Base-by-base conservation (phyloP, 2,888 invertebrate genomes). In the Cyaniris semiargus region DNA sequence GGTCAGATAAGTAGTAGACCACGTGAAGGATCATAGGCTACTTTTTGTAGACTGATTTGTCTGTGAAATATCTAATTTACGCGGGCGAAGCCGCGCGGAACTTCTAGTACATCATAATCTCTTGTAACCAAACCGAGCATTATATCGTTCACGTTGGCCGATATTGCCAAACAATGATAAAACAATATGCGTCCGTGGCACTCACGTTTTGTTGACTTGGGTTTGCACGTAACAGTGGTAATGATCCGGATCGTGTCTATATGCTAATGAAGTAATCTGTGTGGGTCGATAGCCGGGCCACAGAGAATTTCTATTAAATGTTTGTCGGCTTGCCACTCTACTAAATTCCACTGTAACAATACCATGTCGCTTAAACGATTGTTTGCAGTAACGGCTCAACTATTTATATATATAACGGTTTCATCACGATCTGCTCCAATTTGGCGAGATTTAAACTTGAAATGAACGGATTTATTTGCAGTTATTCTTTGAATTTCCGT, bases 281-380 rank as follows among this genome's bases (percentile, higher is more conserved):
- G 74, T 31, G 48, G 78, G 80, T 79, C 80, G 80, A 80, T 79
- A 78, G 78, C 79, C 77, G 78, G 79, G 80, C 81, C 81, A 81
- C 81, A 78, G 80, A 79, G 79, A 81, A 81, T 79, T 80, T 80
- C 79, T 77, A 74, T 53, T 27, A 78, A 78, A 78, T 80, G 79
- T 80, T 80, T 81, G 78, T 81, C 80, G 80, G 82, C 81, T 83
- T 82, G 81, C 81, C 82, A 82, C 82, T 83, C 83, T 80, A 80
- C 79, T 83, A 80, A 82, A 81, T 79, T 77, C 77, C 1, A 48
- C 23, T 72, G 72, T 53, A 48, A 53, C 74, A 48, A 74, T 53
- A 66, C 66, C 13, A 66, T 66, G 31, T 66, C 53, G 53, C 48
- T 48, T 38, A 71, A 71, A n/a, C 74, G 27, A 66, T 66, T 74